phyloP scores from a whole-genome alignment of 2,113 vertebrate species.

The Lichenostomus cassidix region DNA sequence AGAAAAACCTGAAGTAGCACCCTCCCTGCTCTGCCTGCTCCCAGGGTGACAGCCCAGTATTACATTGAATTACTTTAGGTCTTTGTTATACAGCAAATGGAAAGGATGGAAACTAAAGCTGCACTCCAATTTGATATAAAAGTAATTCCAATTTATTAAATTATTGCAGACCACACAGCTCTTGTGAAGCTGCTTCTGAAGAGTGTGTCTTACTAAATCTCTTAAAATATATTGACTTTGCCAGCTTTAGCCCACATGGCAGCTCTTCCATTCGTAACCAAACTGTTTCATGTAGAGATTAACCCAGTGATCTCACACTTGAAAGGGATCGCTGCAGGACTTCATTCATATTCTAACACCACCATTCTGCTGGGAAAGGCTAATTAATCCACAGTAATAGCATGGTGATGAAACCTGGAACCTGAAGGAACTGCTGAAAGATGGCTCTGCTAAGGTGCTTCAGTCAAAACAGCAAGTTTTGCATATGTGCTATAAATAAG shows the following conservation, averaged over 20 bases:
- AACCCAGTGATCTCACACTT: constrained; percentile 70
- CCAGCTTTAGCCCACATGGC: constrained; percentile 57
- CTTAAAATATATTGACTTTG: constrained; percentile 71
- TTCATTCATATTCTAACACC: constrained; percentile 68
- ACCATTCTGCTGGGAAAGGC: constrained; percentile 47
- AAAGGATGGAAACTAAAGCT: constrained; percentile 48
- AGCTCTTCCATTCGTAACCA: constrained; percentile 58
- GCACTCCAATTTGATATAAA: constrained; percentile 69
- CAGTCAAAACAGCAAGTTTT: background rate
- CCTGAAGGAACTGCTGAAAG: constrained; percentile 15
- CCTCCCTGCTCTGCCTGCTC: background rate
- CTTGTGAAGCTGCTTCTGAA: constrained; percentile 58
- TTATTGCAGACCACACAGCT: constrained; percentile 64
- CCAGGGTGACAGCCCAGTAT: constrained; percentile 6
- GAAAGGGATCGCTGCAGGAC: constrained; percentile 66
- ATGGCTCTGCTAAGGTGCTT: background rate
- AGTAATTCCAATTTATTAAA: constrained; percentile 65
- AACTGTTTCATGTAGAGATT: constrained; percentile 72
- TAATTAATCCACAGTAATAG: constrained; percentile 62
- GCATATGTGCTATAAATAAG: background rate
- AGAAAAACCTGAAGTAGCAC: background rate
- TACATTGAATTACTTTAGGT: constrained; percentile 9
- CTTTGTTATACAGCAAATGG: constrained; percentile 59
- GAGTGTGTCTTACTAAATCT: constrained; percentile 67
- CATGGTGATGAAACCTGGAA: background rate